Conservation (phyloP, 2,888 invertebrate species). For the Orthonevra nobilis region DNA sequence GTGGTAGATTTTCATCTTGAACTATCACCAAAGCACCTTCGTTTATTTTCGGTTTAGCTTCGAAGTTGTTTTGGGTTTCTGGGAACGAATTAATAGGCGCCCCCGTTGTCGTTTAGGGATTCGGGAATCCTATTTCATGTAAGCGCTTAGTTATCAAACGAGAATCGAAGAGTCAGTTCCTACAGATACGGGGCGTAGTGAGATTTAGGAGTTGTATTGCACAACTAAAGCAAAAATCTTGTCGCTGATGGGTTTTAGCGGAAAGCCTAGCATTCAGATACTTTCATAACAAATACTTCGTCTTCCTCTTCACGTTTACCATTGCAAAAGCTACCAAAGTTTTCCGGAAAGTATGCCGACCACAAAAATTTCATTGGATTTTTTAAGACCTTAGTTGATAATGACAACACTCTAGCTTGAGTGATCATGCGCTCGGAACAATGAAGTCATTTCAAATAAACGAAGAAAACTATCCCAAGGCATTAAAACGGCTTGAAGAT, state of each 20-base stretch:
- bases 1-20: too few relatives aligned
- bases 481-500: slow-evolving; percentile 3
- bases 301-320: background rate
- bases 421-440: background rate
- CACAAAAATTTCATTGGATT: slow-evolving; percentile 6
- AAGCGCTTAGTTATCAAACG: background rate
- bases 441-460: background rate
- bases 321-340: background rate
- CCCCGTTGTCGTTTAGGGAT: background rate
- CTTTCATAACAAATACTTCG: background rate
- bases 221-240: background rate
- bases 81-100: too few relatives aligned
- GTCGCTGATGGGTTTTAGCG: background rate
- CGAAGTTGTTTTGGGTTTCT: too few relatives aligned
- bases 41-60: too few relatives aligned
- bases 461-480: slow-evolving; percentile 4
- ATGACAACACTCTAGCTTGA: background rate
- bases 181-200: background rate
- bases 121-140: background rate
- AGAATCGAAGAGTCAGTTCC: background rate
- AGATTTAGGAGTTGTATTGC: background rate
- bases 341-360: background rate
- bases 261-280: background rate
- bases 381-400: slow-evolving; percentile 7
- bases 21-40: too few relatives aligned